Evolutionary conservation across 2,888 invertebrate species (phyloP).

Genomic region (Tachystola acroxantha): DNA sequence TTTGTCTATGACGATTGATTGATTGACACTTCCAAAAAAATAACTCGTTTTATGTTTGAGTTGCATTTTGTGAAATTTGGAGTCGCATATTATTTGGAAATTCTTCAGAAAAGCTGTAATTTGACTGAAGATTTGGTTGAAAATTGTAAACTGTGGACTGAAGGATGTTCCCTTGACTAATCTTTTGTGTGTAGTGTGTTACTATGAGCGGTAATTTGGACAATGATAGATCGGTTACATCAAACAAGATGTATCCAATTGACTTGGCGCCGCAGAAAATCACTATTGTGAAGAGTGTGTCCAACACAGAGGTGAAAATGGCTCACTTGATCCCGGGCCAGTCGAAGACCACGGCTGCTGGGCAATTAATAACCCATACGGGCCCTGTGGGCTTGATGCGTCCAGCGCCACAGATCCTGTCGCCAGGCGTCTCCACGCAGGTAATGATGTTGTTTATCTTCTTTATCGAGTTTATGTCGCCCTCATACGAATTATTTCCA

Average conservation of each 20-base stretch:
- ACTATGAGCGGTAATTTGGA: conserved; percentile 71
- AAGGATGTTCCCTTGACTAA: conserved; percentile 12
- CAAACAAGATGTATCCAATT: conserved; percentile 77
- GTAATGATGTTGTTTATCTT: conserved; percentile 27
- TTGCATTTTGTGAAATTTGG: neutral
- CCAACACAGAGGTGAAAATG: conserved; percentile 69
- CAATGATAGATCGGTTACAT: conserved; percentile 75
- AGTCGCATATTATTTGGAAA: conserved; percentile 5
- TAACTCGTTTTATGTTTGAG: no score
- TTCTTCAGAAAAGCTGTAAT: neutral
- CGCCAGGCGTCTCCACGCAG: conserved; percentile 64
- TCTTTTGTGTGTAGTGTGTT: conserved; percentile 14
- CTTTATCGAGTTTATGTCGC: no score
- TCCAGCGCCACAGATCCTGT: conserved; percentile 65
- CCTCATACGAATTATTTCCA: no score
- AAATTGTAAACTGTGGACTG: neutral
- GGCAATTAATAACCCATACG: conserved; percentile 59
- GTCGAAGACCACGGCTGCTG: conserved; percentile 49
- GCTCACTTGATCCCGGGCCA: conserved; percentile 63
- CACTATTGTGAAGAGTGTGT: conserved; percentile 67
- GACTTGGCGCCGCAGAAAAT: conserved; percentile 75
- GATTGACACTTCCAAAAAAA: no score
- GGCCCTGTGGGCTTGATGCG: conserved; percentile 63
- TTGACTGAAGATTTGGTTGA: neutral
- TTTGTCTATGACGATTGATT: no score